Conservation (phyloP, 1,140 invertebrate species). For the Drosophila novamexicana region DNA sequence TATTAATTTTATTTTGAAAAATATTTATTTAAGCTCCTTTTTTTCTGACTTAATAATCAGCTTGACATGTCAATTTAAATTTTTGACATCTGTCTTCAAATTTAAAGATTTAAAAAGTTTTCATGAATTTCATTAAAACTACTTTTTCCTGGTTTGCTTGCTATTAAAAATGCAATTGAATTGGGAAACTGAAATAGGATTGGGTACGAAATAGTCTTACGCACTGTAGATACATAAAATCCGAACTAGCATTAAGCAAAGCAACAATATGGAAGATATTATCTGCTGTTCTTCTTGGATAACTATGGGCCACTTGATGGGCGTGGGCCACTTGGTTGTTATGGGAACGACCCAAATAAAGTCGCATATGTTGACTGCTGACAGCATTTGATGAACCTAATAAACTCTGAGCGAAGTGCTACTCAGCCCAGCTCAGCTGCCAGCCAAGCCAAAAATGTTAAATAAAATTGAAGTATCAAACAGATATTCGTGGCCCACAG, state of each 20-base stretch:
- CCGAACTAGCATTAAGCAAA: slow-evolving; percentile 8
- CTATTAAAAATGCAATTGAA: neutral
- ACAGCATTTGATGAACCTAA: slow-evolving; percentile 77
- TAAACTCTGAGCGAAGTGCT: slow-evolving; percentile 68
- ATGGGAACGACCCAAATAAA: slow-evolving; percentile 63
- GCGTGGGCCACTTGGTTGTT: slow-evolving; percentile 35
- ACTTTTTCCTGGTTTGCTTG: neutral
- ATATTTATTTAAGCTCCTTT: no score
- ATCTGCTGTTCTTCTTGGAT: neutral
- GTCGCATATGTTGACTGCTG: slow-evolving; percentile 66
- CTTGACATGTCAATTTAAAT: no score
- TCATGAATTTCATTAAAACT: slow-evolving; percentile 2
- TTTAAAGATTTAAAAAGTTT: no score
- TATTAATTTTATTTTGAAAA: no score
- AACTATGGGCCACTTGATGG: slow-evolving; percentile 4
- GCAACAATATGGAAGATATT: slow-evolving; percentile 4
- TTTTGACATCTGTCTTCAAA: no score
- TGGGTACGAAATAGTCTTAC: neutral
- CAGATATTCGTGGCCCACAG: slow-evolving; percentile 34
- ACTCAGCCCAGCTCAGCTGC: slow-evolving; percentile 63
- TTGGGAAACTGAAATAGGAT: neutral
- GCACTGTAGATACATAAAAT: neutral
- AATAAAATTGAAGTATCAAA: slow-evolving; percentile 73
- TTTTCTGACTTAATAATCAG: no score
- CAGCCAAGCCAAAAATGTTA: slow-evolving; percentile 60